Percentiles rank a stretch among this genome's conserved stretches.
Conservation (phyloP, 2,888 invertebrate genomes). For the Leptopterna dolabrata region DNA sequence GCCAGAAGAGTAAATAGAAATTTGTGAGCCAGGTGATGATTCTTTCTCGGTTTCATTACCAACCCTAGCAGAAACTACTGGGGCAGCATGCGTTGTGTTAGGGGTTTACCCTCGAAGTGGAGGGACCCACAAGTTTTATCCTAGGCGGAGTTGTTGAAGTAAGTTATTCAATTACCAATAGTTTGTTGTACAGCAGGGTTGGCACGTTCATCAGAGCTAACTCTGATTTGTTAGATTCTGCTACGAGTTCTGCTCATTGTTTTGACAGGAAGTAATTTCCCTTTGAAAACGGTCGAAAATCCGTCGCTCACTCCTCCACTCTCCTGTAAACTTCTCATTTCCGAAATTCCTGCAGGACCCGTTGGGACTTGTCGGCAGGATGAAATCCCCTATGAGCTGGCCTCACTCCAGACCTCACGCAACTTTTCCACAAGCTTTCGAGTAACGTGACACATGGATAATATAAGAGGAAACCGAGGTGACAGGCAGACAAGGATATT, state of each 20-base stretch:
- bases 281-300: not conserved
- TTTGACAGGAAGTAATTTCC: not conserved
- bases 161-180: too few relatives aligned
- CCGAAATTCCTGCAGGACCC: not conserved
- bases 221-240: not conserved
- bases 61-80: too few relatives aligned
- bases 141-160: too few relatives aligned
- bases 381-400: not conserved
- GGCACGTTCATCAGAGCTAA: not conserved
- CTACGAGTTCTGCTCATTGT: not conserved
- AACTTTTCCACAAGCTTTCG: not conserved
- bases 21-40: too few relatives aligned
- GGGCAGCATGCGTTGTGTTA: too few relatives aligned
- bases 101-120: too few relatives aligned
- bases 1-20: too few relatives aligned
- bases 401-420: not conserved
- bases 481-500: not conserved
- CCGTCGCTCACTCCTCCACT: not conserved
- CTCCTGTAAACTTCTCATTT: not conserved
- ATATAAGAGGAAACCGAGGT: not conserved
- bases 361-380: not conserved
- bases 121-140: too few relatives aligned
- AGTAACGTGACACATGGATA: not conserved
- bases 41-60: too few relatives aligned
- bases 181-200: too few relatives aligned